These are phyloP conservation scores for Cepaea nemoralis DNA, from an alignment of 1,140 invertebrate species.

Conservation along the genomic window DNA sequence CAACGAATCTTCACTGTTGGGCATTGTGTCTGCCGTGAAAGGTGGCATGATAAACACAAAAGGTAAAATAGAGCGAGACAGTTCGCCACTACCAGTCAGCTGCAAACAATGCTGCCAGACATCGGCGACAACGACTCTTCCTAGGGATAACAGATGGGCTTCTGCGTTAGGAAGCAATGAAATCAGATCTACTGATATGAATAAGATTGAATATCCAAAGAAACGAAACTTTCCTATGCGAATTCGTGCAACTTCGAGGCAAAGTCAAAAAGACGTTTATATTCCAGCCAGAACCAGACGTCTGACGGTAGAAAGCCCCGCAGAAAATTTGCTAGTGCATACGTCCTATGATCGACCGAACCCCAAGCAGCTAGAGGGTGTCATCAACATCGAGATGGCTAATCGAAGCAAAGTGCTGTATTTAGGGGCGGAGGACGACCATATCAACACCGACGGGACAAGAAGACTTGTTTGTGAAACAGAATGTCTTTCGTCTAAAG, in stretches of 20 bases:
- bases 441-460: not conserved
- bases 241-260: not conserved
- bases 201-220: not conserved
- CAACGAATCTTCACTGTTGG: not conserved
- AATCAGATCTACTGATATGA: not conserved
- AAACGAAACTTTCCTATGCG: not conserved
- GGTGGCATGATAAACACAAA: too few species aligned
- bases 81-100: too few species aligned
- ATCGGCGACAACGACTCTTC: too few species aligned
- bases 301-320: constrained; percentile 8
- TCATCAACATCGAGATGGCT: not conserved
- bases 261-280: too few species aligned
- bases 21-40: too few species aligned
- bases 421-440: not conserved
- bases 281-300: not conserved
- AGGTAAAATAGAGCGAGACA: too few species aligned
- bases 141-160: not conserved
- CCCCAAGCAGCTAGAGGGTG: not conserved
- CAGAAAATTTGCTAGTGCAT: constrained; percentile 11
- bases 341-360: constrained; percentile 15
- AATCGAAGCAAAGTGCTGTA: not conserved
- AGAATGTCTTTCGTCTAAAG: constrained; percentile 10
- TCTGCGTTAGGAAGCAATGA: not conserved
- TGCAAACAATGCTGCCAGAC: too few species aligned
- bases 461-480: constrained; percentile 18